Evolutionary conservation across 2,797 vertebrate genomes (phyloP).

Genomic region (Pangasius sanitwongsei): DNA sequence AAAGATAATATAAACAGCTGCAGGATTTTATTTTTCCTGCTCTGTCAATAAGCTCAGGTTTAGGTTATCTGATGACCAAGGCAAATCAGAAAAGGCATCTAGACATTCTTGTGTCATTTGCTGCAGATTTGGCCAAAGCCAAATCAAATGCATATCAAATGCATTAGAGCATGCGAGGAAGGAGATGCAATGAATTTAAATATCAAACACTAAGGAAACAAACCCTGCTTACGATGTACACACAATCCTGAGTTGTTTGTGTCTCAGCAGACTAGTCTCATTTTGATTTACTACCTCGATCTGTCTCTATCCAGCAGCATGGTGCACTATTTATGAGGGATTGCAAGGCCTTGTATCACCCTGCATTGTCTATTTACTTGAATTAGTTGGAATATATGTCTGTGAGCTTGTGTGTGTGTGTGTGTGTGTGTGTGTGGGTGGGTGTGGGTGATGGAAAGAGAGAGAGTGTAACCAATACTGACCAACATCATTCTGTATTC

Average conservation of each 20-base stretch:
- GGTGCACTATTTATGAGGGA: conserved; percentile 59
- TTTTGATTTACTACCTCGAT: conserved; percentile 39
- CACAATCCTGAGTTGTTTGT: conserved; percentile 17
- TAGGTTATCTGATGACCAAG: not conserved
- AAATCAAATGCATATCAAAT: not conserved
- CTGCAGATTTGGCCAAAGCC: not conserved
- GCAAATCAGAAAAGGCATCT: not conserved
- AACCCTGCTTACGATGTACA: conserved; percentile 24
- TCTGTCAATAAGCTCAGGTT: not conserved
- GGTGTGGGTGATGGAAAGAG: not conserved
- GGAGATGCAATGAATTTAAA: conserved; percentile 18
- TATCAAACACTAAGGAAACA: conserved; percentile 24
- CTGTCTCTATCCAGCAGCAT: conserved; percentile 49
- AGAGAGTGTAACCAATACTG: not conserved
- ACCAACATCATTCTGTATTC: conserved; percentile 11
- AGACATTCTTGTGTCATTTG: not conserved
- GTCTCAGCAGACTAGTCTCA: conserved; percentile 13
- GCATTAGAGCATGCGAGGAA: not conserved
- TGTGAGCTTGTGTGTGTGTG: not conserved
- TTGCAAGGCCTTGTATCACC: conserved; percentile 58
- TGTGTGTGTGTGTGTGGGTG: not conserved
- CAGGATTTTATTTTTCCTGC: not conserved
- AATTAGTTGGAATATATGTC: conserved; percentile 9
- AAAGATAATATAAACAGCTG: not conserved
- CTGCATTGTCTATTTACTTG: conserved; percentile 48